Evolutionary conservation across 35 echinoderm and acorn worm genomes (phyloP).

Genomic region (Eucidaris tribuloides): DNA sequence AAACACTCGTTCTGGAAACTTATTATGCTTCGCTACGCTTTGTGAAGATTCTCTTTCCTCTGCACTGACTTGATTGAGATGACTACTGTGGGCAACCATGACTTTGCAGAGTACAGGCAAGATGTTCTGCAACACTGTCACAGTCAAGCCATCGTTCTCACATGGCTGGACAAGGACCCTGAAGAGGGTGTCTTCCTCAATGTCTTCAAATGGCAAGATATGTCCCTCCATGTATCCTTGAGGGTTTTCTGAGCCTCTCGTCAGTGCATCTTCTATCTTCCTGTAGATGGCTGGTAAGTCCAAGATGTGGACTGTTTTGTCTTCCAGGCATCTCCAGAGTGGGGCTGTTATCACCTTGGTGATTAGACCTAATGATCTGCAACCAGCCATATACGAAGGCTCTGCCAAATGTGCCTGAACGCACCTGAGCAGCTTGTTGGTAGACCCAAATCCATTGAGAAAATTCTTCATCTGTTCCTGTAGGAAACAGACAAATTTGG

Average conservation of each 20-base stretch:
- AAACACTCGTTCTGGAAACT: conserved; percentile 7
- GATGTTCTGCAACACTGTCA: not conserved
- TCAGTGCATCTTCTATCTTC: not conserved
- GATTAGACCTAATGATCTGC: not conserved
- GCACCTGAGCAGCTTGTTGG: not conserved
- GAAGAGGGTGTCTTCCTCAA: not conserved
- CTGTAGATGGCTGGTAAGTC: not conserved
- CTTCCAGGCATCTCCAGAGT: not conserved
- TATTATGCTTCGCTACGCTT: not conserved
- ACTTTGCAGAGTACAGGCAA: not conserved
- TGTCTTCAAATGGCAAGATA: not conserved
- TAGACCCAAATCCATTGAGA: not conserved
- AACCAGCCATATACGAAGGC: not conserved
- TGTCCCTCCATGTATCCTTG: not conserved
- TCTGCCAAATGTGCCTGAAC: not conserved
- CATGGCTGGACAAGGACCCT: not conserved
- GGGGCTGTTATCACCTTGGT: not conserved
- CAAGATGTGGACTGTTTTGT: not conserved
- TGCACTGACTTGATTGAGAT: not conserved
- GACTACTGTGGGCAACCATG: not conserved
- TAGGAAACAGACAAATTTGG: not conserved
- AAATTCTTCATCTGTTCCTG: not conserved
- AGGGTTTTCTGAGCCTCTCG: not conserved
- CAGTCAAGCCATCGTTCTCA: not conserved
- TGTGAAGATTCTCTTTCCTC: not conserved